Evolutionary conservation across 2,888 invertebrate species (phyloP).

Genomic region (Epicampocera succincta): DNA sequence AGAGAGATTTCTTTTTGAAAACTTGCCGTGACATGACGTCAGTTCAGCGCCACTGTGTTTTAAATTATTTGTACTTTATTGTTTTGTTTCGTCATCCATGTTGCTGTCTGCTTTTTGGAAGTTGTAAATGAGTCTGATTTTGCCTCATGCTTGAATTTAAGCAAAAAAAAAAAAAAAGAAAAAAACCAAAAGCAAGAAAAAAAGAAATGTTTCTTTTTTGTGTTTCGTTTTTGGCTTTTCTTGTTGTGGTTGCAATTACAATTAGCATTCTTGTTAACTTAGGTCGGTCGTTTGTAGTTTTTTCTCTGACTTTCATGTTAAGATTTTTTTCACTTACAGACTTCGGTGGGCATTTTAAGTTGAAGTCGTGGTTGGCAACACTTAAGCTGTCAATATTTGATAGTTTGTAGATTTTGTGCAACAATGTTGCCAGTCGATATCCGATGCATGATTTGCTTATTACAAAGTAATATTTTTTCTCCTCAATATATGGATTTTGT

Average conservation of each 20-base stretch:
- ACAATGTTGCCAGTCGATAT: no score
- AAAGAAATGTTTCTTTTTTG: constrained; percentile 10
- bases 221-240: constrained; percentile 21
- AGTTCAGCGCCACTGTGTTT: constrained; percentile 1
- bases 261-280: constrained; percentile 66
- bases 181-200: no score
- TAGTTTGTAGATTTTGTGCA: background rate
- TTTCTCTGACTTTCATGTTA: constrained; percentile 52
- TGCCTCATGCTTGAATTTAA: constrained; percentile 45
- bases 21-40: no score
- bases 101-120: constrained; percentile 28
- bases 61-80: constrained; percentile 8
- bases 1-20: no score
- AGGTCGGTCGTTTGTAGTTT: constrained; percentile 57
- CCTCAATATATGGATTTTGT: no score
- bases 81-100: constrained; percentile 43
- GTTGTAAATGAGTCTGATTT: constrained; percentile 41
- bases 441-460: no score
- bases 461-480: no score
- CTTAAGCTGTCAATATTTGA: constrained; percentile 3
- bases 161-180: no score
- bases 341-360: constrained; percentile 18
- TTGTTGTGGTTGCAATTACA: constrained; percentile 55
- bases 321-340: constrained; percentile 39
- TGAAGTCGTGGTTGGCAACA: constrained; percentile 25